A percentile compares a stretch with the other conserved stretches of the same genome.
These are phyloP conservation scores for Meloidogyne floridensis DNA, from an alignment of 1,140 invertebrate species.

Conservation along the genomic window DNA sequence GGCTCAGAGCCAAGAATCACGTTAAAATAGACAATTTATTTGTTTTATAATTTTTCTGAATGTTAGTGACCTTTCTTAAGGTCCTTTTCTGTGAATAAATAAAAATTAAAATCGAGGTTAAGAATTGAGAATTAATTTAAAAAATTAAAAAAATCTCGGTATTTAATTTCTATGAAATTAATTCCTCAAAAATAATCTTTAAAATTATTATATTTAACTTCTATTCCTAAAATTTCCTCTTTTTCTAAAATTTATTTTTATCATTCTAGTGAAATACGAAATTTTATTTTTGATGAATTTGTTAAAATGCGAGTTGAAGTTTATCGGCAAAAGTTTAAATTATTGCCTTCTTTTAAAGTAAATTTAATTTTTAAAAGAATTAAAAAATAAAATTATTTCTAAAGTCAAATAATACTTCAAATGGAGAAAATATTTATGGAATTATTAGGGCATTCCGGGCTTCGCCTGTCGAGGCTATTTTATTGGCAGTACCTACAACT, in stretches of 20 bases:
- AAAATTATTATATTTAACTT: no score
- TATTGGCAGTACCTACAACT: constrained; percentile 39
- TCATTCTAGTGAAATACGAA: constrained; percentile 25
- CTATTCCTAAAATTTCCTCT: no score
- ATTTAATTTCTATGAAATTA: no score
- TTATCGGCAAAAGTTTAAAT: constrained; percentile 33
- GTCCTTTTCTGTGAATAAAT: no score
- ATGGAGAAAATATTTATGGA: constrained; percentile 43
- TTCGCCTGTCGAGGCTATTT: constrained; percentile 41
- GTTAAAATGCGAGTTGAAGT: constrained; percentile 33
- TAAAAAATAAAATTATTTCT: constrained; percentile 2
- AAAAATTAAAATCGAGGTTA: no score
- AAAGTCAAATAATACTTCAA: constrained; percentile 28
- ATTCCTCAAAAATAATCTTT: no score
- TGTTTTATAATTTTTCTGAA: no score
- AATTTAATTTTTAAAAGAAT: constrained; percentile 28
- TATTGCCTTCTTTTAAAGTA: constrained; percentile 28
- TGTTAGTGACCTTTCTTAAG: no score
- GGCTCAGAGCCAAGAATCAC: no score
- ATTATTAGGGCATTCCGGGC: constrained; percentile 44
- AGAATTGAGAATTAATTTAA: no score
- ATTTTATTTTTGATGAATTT: constrained; percentile 28
- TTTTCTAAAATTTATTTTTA: neutral
- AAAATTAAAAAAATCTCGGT: no score
- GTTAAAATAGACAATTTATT: no score